Conservation (phyloP, 2,888 invertebrate genomes). For the Lymantria monacha region DNA sequence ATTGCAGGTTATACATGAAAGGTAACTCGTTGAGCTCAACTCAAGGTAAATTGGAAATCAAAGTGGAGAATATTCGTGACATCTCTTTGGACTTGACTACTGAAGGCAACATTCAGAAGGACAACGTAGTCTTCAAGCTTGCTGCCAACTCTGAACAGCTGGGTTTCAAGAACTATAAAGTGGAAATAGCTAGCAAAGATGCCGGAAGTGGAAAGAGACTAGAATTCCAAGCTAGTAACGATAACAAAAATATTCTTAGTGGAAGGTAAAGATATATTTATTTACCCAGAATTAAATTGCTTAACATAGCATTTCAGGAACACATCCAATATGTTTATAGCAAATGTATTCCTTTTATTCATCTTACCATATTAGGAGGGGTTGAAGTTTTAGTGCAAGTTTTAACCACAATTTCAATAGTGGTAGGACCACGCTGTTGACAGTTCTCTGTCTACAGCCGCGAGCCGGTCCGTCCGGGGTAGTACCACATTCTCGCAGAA, state of each 20-base stretch:
- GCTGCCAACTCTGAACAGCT: conserved; percentile 85
- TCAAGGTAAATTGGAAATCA: conserved; percentile 82
- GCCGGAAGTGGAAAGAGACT: conserved; percentile 83
- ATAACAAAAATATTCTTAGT: conserved; percentile 85
- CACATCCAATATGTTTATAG: too few species aligned
- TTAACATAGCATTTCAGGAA: too few species aligned
- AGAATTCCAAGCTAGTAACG: conserved; percentile 84
- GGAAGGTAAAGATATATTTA: conserved; percentile 85
- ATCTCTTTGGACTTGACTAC: conserved; percentile 77
- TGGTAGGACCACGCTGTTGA: too few species aligned
- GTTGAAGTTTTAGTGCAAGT: too few species aligned
- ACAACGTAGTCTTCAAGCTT: conserved; percentile 84
- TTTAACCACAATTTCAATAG: too few species aligned
- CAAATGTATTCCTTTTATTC: too few species aligned
- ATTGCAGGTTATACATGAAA: conserved; percentile 58
- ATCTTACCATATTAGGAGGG: too few species aligned
- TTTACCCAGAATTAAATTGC: conserved; percentile 6
- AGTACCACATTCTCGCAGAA: too few species aligned
- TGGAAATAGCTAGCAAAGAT: conserved; percentile 85
- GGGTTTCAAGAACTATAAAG: conserved; percentile 84
- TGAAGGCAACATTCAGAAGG: conserved; percentile 82
- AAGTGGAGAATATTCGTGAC: conserved; percentile 76
- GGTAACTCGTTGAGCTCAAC: conserved; percentile 73
- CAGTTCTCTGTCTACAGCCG: too few species aligned
- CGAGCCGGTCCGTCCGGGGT: too few species aligned